Base-by-base conservation (phyloP, 2,797 vertebrate species). In the Helarctos malayanus region DNA sequence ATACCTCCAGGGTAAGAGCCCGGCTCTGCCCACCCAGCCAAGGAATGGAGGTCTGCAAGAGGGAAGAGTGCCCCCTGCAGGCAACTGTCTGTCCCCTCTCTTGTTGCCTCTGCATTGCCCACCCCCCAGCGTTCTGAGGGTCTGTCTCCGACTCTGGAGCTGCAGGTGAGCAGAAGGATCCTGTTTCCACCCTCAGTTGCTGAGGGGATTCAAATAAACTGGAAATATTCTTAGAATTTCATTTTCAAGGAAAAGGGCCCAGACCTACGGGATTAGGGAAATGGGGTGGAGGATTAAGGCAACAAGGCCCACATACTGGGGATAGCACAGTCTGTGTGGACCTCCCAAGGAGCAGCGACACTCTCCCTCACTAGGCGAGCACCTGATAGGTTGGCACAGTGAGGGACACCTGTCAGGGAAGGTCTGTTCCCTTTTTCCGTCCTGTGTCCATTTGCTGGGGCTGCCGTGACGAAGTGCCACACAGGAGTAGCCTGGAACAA, bases 1-100 rank as follows among this genome's bases (percentile, higher is more conserved):
- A 38, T 80, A 11, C 16, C 61, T 90, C 96, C 95, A 52, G 73
- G 94, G 16, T 63, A 32, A 89, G 87, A 97, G 94, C 96, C 65
- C 84, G 14, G 15, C 0, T 0, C 93, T 35, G 76, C 0, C 65
- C 21, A 0, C 90, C 86, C 95, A 95, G 78, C 80, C 32, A 18
- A 47, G 35, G 76, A 49, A 12, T 5, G 6, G 7, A 27, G 59
- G 38, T 21, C 5, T 73, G 73, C 79, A 27, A 27, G 1, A 45
- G 71, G 35, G 85, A 75, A 27, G 57, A 45, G 61, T 68, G 61
- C 7, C 0, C 68, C 91, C 97, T 88, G 89, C 69, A 21, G 79
- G 93, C 47, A 6, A 75, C 0, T 38, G 54, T 27, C 0, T 0
- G 90, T 92, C 61, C 7, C 82, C 1, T 96, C 49, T 27, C 41